These are phyloP conservation scores for Caenorhabditis drosophilae DNA, from an alignment of 2,888 invertebrate species.

Conservation along the genomic window DNA sequence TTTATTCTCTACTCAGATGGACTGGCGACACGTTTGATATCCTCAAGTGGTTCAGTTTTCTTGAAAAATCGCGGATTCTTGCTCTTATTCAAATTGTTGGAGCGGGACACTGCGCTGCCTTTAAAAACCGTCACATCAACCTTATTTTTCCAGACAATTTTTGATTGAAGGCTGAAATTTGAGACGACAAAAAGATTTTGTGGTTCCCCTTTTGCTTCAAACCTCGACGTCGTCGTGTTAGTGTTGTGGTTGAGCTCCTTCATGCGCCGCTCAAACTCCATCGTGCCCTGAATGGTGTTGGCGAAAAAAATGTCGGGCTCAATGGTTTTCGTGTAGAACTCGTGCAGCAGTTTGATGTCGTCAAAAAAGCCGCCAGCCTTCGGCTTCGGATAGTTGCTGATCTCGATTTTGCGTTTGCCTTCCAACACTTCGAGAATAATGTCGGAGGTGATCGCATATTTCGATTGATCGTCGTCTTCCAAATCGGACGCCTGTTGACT, in stretches of 20 bases:
- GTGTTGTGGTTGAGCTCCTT: too few species aligned
- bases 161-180: too few species aligned
- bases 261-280: not conserved
- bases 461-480: not conserved
- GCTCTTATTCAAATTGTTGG: not conserved
- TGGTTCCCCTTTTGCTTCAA: too few species aligned
- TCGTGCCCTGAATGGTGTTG: not conserved
- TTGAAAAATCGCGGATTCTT: too few species aligned
- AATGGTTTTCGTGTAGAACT: not conserved
- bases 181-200: too few species aligned
- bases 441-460: slow-evolving; percentile 1
- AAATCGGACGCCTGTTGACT: not conserved
- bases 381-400: not conserved
- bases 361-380: not conserved
- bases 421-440: slow-evolving; percentile 3
- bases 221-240: too few species aligned
- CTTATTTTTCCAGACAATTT: not conserved
- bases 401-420: not conserved
- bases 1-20: too few species aligned
- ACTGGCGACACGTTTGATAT: too few species aligned
- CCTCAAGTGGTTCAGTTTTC: not conserved
- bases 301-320: not conserved
- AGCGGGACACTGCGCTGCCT: not conserved
- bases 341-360: not conserved
- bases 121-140: slow-evolving; percentile 1